Percentiles rank a stretch among this genome's conserved stretches.
Conservation (phyloP, 2,888 invertebrate genomes). For the Drosophila kambysellisi region DNA sequence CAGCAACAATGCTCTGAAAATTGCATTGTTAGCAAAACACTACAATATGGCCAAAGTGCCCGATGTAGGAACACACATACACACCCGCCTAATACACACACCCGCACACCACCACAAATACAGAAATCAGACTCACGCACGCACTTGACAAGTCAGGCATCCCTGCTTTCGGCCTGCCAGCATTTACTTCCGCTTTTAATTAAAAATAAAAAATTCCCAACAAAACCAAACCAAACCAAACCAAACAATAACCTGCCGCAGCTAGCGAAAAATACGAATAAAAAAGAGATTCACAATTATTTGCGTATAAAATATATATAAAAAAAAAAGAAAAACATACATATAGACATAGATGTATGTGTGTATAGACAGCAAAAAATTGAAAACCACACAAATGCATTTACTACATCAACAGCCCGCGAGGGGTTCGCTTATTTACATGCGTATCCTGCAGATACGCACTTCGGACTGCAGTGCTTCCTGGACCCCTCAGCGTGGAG, state of each 20-base stretch:
- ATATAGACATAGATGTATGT: neutral
- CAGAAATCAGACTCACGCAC: constrained; percentile 40
- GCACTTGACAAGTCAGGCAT: constrained; percentile 61
- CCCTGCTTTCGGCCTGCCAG: constrained; percentile 49
- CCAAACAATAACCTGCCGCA: constrained; percentile 74
- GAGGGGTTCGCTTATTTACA: constrained; percentile 64
- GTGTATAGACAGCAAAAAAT: constrained; percentile 47
- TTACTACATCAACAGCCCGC: constrained; percentile 58
- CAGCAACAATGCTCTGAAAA: constrained; percentile 76
- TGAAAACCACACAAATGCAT: constrained; percentile 74
- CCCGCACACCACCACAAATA: constrained; percentile 17
- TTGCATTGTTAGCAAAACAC: constrained; percentile 82
- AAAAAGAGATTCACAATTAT: constrained; percentile 76
- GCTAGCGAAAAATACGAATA: constrained; percentile 53
- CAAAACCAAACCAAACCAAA: constrained; percentile 65
- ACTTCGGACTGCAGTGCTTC: constrained; percentile 58
- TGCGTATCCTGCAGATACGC: constrained; percentile 77
- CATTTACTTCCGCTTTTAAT: constrained; percentile 81
- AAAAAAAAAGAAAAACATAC: constrained; percentile 19
- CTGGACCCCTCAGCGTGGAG: constrained; percentile 17
- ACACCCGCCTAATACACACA: constrained; percentile 27
- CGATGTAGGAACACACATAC: constrained; percentile 38
- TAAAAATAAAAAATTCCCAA: constrained; percentile 76
- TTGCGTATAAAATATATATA: constrained; percentile 71
- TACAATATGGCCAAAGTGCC: constrained; percentile 81